Conservation (phyloP, 1,140 invertebrate species). For the Ctenoplectra terminalis region DNA sequence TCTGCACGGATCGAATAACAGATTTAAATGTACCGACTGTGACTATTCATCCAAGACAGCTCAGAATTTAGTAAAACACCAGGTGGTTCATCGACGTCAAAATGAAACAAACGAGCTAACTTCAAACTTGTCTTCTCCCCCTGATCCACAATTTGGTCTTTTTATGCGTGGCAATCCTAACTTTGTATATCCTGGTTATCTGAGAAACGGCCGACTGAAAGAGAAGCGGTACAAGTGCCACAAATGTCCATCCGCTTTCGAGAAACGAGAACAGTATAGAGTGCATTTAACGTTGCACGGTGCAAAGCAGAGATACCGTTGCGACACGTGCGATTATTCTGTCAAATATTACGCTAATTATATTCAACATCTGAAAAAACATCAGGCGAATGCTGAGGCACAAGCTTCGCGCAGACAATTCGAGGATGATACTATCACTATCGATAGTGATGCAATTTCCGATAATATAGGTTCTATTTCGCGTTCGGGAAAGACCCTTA, state of each 20-base stretch:
- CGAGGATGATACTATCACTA: conserved; percentile 77
- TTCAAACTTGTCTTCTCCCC: conserved; percentile 52
- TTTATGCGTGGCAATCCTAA: conserved; percentile 89
- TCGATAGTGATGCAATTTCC: conserved; percentile 71
- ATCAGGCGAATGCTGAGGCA: conserved; percentile 88
- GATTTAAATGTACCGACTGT: conserved; percentile 91
- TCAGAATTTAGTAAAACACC: conserved; percentile 90
- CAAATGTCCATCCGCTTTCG: conserved; percentile 94
- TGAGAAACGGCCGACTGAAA: conserved; percentile 89
- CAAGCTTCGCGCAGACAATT: conserved; percentile 84
- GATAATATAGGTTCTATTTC: conserved; percentile 34
- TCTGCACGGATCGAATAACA: conserved; percentile 87
- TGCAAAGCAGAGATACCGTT: conserved; percentile 91
- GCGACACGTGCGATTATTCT: conserved; percentile 94
- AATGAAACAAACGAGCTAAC: conserved; percentile 60
- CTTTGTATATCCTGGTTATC: conserved; percentile 89
- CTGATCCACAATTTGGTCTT: conserved; percentile 87
- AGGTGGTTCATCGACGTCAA: conserved; percentile 85
- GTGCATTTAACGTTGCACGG: conserved; percentile 93
- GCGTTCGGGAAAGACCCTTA: conserved; percentile 81
- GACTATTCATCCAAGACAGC: conserved; percentile 91
- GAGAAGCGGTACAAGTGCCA: conserved; percentile 92
- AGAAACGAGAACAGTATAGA: conserved; percentile 93
- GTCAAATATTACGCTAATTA: conserved; percentile 94
- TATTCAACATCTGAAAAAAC: conserved; percentile 90